phyloP scores from a whole-genome alignment of 2,888 invertebrate genomes.

The Bruchidius siliquastri region DNA sequence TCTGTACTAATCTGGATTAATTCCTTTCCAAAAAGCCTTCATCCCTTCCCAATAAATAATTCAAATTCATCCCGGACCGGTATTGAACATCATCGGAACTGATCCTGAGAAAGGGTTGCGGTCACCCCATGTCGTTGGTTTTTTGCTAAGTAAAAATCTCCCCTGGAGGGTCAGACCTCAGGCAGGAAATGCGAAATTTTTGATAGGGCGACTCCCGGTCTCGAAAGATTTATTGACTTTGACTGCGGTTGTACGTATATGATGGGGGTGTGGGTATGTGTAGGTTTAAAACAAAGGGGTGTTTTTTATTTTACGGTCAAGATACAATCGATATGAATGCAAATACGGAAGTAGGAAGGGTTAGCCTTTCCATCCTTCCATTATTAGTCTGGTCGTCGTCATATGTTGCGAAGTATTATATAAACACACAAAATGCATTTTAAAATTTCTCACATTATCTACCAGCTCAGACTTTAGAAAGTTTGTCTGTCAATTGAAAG shows the following conservation, averaged over 20 bases:
- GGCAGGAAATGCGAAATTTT: slow-evolving; percentile 7
- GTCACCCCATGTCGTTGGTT: neutral
- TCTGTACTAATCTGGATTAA: no score
- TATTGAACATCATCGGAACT: neutral
- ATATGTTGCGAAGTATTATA: no score
- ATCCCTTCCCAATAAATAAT: no score
- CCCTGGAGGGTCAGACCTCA: neutral
- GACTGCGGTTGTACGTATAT: slow-evolving; percentile 12
- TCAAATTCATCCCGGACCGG: neutral
- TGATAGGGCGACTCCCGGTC: slow-evolving; percentile 13
- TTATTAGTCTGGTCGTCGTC: neutral
- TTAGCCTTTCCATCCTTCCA: neutral
- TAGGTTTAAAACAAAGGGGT: slow-evolving; percentile 13
- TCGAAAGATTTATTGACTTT: slow-evolving; percentile 20
- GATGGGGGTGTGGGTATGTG: neutral
- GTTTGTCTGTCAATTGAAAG: no score
- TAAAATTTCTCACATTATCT: no score
- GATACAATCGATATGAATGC: slow-evolving; percentile 24
- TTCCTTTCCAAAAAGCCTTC: no score
- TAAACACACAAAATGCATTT: no score
- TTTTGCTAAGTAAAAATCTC: neutral
- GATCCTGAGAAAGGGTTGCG: neutral
- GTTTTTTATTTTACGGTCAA: slow-evolving; percentile 17
- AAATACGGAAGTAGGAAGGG: slow-evolving; percentile 14
- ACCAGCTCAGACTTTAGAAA: no score